Base-by-base conservation (phyloP, 1,140 invertebrate genomes). In the Himalopsyche phryganea region DNA sequence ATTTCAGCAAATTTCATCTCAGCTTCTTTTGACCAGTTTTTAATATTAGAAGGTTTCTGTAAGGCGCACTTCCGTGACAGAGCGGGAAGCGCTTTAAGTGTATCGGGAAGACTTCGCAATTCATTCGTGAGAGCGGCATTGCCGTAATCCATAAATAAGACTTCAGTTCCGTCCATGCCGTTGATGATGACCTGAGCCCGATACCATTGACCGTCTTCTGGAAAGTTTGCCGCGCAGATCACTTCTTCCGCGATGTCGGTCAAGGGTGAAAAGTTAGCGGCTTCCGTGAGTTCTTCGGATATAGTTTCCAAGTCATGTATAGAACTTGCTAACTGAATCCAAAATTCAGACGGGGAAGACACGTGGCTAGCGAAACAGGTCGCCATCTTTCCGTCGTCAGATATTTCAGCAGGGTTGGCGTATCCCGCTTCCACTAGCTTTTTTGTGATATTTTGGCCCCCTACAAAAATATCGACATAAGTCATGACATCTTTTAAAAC, bases 111-210 rank as follows among this genome's bases (percentile, higher is more conserved):
- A 63, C 77, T 76, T 20, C 81, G 70, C 32, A 88, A 69, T 65
- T 82, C 79, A 17, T 75, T 79, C 0, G 80, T 79, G 6, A 80
- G 75, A 9, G 83, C 82, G 0, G 82, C 82, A 69, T 89, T 89
- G 15, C 87, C 87, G 65, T 89, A 89, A 72, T 90, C 88, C 68
- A 88, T 83, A 65, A 87, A 88, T 1, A 85, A 66, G 1, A 88
- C 85, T 71, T 86, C 83, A 3, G 79, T 83, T 5, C 79, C 83
- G 9, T 77, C 73, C 1, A 82, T 81, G 1, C 80, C 79, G 41
- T 83, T 77, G 6, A 80, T 80, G 18, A 87, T 70, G 32, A 88
- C 76, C 67, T 84, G 79, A 0, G 85, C 86, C 33, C 87, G 74
- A 65, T 89, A 89, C 86, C 86, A 89, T 11, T 74, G 72, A 11